A percentile compares a stretch with the other conserved stretches of the same genome.
These are phyloP conservation scores for Cyprinella venusta DNA, from an alignment of 2,797 vertebrate genomes.

Conservation along the genomic window DNA sequence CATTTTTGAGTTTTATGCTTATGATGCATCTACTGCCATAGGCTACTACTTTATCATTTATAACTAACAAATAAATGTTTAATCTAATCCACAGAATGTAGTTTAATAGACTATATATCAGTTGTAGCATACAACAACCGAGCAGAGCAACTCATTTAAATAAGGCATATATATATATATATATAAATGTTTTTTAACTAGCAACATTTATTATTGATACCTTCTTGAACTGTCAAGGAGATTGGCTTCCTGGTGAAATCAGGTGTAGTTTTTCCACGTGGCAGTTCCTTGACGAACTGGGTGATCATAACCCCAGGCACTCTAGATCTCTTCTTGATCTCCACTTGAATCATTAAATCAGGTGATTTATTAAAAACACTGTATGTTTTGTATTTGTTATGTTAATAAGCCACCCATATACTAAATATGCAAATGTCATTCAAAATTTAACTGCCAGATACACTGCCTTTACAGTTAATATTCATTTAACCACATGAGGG, in stretches of 20 bases:
- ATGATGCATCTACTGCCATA: background rate
- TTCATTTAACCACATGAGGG: constrained; percentile 27
- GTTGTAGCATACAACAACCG: background rate
- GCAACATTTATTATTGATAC: constrained; percentile 61
- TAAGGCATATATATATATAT: too few species aligned
- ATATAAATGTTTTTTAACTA: background rate
- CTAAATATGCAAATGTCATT: background rate
- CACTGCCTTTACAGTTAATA: background rate
- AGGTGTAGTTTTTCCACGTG: constrained; percentile 80
- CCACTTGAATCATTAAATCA: constrained; percentile 65
- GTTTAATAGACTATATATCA: background rate
- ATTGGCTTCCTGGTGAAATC: constrained; percentile 86
- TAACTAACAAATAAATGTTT: background rate
- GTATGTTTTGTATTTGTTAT: background rate
- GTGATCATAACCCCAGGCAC: constrained; percentile 83
- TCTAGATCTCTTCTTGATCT: constrained; percentile 79
- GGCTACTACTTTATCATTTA: background rate
- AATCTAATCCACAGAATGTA: constrained; percentile 3
- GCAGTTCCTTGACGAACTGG: constrained; percentile 81
- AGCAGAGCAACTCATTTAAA: background rate
- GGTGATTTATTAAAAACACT: background rate
- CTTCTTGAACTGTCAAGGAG: constrained; percentile 80
- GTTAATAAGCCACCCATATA: background rate
- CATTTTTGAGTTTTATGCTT: background rate
- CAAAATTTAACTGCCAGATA: background rate